These are phyloP conservation scores for Tiaroga cobitis DNA, from an alignment of 2,797 vertebrate genomes.

Conservation along the genomic window DNA sequence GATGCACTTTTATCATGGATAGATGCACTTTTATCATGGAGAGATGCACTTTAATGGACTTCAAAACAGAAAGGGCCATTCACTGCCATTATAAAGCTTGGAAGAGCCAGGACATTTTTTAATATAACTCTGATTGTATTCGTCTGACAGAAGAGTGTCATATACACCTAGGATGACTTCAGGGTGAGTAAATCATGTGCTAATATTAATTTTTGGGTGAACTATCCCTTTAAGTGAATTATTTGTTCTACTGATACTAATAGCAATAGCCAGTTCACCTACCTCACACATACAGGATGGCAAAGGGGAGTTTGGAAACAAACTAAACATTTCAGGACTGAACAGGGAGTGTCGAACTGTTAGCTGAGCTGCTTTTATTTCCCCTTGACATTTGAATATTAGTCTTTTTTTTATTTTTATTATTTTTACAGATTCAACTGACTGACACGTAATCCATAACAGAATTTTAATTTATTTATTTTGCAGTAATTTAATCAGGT, in stretches of 20 bases:
- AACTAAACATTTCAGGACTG: neutral
- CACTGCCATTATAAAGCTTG: too few species aligned
- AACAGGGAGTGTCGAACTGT: neutral
- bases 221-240: neutral
- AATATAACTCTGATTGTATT: too few species aligned
- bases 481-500: neutral
- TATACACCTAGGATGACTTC: too few species aligned
- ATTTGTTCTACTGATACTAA: neutral
- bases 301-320: neutral
- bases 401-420: neutral
- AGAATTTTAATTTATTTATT: neutral
- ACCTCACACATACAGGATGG: constrained; percentile 15
- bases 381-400: neutral
- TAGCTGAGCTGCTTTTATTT: neutral
- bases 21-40: too few species aligned
- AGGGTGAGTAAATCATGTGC: too few species aligned
- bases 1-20: too few species aligned
- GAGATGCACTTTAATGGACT: too few species aligned
- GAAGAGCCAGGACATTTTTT: too few species aligned
- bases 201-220: too few species aligned
- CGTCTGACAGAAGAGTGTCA: too few species aligned
- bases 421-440: neutral
- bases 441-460: neutral
- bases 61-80: too few species aligned
- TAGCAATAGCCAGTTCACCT: neutral